These are phyloP conservation scores for Ricordea florida DNA, from an alignment of 92 coral and sea anemone species.

Conservation along the genomic window DNA sequence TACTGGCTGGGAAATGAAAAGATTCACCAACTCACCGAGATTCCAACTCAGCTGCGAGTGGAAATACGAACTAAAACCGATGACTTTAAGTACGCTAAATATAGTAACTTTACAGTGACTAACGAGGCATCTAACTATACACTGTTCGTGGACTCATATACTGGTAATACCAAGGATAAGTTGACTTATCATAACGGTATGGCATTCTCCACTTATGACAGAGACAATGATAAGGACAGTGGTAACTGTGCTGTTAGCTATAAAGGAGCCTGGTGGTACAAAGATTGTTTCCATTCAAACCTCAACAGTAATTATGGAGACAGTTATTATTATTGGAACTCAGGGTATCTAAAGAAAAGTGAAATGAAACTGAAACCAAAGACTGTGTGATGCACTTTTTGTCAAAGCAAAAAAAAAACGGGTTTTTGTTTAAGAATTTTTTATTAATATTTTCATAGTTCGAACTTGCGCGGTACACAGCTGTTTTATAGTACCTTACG, in stretches of 20 bases:
- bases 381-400: no score
- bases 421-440: no score
- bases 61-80: neutral
- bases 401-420: no score
- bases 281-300: neutral
- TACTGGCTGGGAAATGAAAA: no score
- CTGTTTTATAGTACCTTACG: no score
- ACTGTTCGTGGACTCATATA: neutral
- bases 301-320: neutral
- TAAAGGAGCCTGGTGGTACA: neutral
- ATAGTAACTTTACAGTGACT: neutral
- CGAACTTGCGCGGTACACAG: no score
- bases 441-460: no score
- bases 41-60: no score
- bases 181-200: neutral
- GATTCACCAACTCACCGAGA: no score
- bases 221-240: neutral
- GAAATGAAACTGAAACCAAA: constrained; percentile 4
- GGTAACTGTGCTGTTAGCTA: neutral
- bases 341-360: neutral
- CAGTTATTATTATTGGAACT: neutral
- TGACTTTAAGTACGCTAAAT: neutral
- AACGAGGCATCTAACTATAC: constrained; percentile 14
- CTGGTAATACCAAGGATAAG: neutral
- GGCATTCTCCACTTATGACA: neutral